Evolutionary conservation across 2,888 invertebrate species (phyloP), one percentile per base, ranked within the genome.

Genomic region (Chrysodeixis includens): DNA sequence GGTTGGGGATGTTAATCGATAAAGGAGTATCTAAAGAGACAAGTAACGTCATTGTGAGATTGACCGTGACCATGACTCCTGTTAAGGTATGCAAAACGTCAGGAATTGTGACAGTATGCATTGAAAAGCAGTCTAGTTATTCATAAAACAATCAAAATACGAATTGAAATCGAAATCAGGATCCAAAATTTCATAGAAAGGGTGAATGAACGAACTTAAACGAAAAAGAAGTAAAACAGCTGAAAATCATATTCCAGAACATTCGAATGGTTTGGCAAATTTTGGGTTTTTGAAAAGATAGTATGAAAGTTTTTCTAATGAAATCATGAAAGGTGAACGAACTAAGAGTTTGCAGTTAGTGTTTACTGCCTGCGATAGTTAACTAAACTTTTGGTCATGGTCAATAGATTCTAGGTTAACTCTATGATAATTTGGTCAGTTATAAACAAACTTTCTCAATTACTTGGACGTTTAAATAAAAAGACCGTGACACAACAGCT

Each of bases 361-460:
- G 40, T 40, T 40, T 40, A 40, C 40, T 40, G 40, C 40, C n/a
- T 64, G 69, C 60, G 46, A 66, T 62, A 63, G 35, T 57, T 30
- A 57, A 18, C 59, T 62, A 55, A 57, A 56, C 49, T 65, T 69
- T 57, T 40, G 55, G 51, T 32, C 59, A 32, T n/a, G 40, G 40
- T 40, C 40, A 40, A 40, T 40, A 40, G 40, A 40, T 40, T 40
- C 40, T 40, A 40, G 40, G 40, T 40, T 40, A 40, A 40, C 40
- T 40, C 40, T 40, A 18, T 18, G 12, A 30, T 35, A 18, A 51
- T 55, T 55, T 35, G 54, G 30, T 26, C n/a, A 30, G n/a, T 16
- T 18, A 20, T 59, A 51, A 20, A 49, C 49, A 18, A 20, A 52
- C 40, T 40, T 40, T 40, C 40, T 40, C 40, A 40, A 40, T 40